phyloP scores from a whole-genome alignment of 2,113 vertebrate genomes.

The Elephantulus edwardii region DNA sequence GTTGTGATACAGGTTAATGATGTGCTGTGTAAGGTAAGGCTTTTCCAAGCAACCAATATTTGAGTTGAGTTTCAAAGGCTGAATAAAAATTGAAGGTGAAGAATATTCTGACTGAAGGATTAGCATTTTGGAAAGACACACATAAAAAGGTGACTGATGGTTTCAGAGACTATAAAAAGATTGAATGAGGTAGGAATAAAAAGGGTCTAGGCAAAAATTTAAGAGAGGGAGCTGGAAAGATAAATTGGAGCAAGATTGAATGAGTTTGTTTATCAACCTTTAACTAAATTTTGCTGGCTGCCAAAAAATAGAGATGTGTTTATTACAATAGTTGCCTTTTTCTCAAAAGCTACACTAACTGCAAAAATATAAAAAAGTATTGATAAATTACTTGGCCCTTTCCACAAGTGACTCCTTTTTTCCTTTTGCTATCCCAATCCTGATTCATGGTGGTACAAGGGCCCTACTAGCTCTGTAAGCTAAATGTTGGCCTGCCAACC shows the following conservation, averaged over 20 bases:
- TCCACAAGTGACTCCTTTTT: not conserved
- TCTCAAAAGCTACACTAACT: constrained; percentile 40
- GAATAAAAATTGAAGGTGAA: constrained; percentile 19
- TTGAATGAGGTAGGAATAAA: not conserved
- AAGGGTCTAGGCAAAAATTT: not conserved
- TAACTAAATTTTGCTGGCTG: constrained; percentile 9
- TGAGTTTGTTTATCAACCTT: not conserved
- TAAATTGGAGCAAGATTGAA: not conserved
- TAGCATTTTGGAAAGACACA: constrained; percentile 1
- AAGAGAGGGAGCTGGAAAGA: not conserved
- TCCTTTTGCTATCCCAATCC: not conserved
- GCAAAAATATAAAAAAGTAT: constrained; percentile 2
- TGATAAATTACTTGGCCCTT: constrained; percentile 17
- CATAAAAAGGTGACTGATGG: not conserved
- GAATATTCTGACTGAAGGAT: not conserved
- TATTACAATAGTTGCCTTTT: constrained; percentile 36
- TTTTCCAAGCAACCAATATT: constrained; percentile 18
- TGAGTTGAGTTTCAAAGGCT: constrained; percentile 33
- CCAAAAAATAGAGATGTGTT: constrained; percentile 5
- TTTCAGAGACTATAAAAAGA: not conserved
- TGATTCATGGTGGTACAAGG: not conserved
- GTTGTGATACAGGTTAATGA: not conserved
- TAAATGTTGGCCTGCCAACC: not conserved
- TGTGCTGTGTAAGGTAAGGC: not conserved
- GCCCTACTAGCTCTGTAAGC: not conserved